Base-by-base conservation (phyloP, 2,113 vertebrate genomes). In the Halcyon senegalensis region DNA sequence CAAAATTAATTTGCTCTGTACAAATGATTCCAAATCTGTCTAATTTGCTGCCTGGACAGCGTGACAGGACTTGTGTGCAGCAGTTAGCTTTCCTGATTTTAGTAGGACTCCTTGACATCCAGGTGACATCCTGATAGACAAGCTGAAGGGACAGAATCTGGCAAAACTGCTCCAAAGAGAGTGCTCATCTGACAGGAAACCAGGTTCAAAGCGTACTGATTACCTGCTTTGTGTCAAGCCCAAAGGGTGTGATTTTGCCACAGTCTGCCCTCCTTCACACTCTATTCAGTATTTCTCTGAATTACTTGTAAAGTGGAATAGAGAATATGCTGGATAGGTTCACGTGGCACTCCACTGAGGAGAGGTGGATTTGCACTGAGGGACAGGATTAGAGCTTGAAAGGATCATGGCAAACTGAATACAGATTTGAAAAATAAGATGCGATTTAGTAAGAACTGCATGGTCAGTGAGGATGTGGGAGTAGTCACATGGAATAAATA, bases 261-360 rank as follows among this genome's bases (percentile, higher is more conserved):
- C 73, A 93, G 51, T 35, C 16, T 3, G 10, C 10, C 5, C 30
- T 43, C 11, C 21, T 68, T 82, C 1, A 0, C 1, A 1, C 7
- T 67, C n/a, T 62, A 12, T 53, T 91, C 39, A 51, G 0, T 31
- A 13, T 72, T 93, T 64, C 63, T 46, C 55, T 6, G 11, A 84
- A 78, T 63, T 50, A 50, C 18, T 76, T 35, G 7, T 53, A 37
- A 70, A 89, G 27, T n/a, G 0, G 1, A 84, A 19, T 51, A 50
- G 30, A 37, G 16, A 82, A 14, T 17, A 19, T 27, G 31, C 20
- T 82, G 56, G 33, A 21, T 53, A 68, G 0, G 3, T 70, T 95
- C 33, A 75, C 1, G 1, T 35, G 30, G 25, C 48, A 30, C 33
- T 87, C 9, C 17, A 35, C 10, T 6, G 51, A 55, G 21, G 78